Base-by-base conservation (phyloP, 2,797 vertebrate genomes). In the Arctocebus calabarensis region DNA sequence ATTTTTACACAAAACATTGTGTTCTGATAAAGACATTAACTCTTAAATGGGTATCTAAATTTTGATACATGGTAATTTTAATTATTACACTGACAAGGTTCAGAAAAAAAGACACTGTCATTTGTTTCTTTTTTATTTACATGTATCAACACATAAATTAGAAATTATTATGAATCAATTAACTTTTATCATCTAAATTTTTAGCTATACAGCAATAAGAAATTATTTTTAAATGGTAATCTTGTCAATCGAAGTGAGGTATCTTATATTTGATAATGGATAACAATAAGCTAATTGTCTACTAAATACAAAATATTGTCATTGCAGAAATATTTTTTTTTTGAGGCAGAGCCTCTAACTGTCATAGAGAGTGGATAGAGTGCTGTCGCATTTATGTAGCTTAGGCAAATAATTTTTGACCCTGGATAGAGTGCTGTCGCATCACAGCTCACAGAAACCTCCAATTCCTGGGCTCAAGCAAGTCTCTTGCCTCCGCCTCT, bases 11-110 rank as follows among this genome's bases (percentile, higher is more conserved):
- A 27, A 19, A 93, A 88, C 96, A 2, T 32, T 29, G 40, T 66
- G 8, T 81, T 16, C 1, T 95, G 73, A 97, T 91, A 7, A 94
- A 91, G 6, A 92, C 85, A 2, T 17, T 81, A 79, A 96, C 75
- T 71, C 43, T 64, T 48, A 93, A 92, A 22, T 71, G 82, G 62
- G 11, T 12, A 59, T 81, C 95, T 8, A 0, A 37, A 94, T 64
- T 77, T 85, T 7, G 43, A 52, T 14, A 96, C 95, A 19, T 19
- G 61, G 61, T 5, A 37, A n/a, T 71, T 95, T 81, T 96, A 95
- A 89, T 75, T 37, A 25, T 92, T 85, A 37, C 0, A 40, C 7
- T 84, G 59, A 94, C 16, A 95, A 5, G 29, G 82, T 82, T 82
- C 64, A 96, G 2, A 71, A 57, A 55, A 95, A 62, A 59, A 95